Evolutionary conservation across 1,140 invertebrate species (phyloP), one percentile per base, ranked within the genome.

Genomic region (Drosophila tristis): DNA sequence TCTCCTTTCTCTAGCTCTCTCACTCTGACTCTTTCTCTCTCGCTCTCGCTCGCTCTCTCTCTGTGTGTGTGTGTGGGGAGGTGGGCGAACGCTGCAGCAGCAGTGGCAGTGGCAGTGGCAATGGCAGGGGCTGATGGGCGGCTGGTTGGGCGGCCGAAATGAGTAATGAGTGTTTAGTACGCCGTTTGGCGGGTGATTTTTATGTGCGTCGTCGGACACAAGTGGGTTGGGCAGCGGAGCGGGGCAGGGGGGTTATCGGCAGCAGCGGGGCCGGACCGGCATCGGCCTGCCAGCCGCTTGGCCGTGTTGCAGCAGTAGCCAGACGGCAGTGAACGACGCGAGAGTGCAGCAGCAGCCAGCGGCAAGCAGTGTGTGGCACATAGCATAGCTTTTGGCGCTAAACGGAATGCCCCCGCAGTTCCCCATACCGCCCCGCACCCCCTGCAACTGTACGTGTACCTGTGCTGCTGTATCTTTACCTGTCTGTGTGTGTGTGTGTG

Each of bases 81-180:
- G 20, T 48, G 15, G 16, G 42, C 20, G 20, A 44, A 11, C 23
- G 44, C 47, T 59, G 47, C 11, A 5, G 26, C 25, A n/a, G 39
- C 11, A 20, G n/a, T n/a, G n/a, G 20, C 20, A 26, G 15, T 6
- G n/a, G 26, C 26, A 16, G 55, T 5, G 63, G 42, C 39, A 26
- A n/a, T 8, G 16, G 26, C 26, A 16, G 55, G 6, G 63, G 42
- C 39, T 7, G 45, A 3, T 0, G 43, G 13, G 61, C 11, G 26
- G 15, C 23, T 7, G 20, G 8, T 49, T 16, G 48, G 43, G 61
- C n/a, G 48, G 50, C 51, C 60, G 58, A 63, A 80, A 68, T 67
- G 76, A 78, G 80, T 82, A 82, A 85, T 64, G 71, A 66, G 75
- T 60, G 55, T 76, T 68, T 63, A 71, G 64, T 71, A 82, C 79